Evolutionary conservation across 1,140 invertebrate species (phyloP).

Genomic region (Reticulitermes speratus): DNA sequence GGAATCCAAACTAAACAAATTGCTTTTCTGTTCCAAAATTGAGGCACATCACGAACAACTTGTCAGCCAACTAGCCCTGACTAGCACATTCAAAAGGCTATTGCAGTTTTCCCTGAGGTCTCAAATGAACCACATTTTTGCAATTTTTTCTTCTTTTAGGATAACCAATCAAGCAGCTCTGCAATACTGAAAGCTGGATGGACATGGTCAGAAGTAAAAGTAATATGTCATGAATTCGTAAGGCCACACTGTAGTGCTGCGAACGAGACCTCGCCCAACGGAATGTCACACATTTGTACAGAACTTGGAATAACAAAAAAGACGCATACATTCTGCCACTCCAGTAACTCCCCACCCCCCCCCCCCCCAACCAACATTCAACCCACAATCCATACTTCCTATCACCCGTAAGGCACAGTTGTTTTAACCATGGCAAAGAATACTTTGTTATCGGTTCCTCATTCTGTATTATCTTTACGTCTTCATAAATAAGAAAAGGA

Average conservation of each 20-base stretch:
- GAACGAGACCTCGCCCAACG: not conserved
- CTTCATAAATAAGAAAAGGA: not conserved
- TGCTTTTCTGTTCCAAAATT: not conserved
- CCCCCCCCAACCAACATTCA: too few species aligned
- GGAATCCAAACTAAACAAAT: not conserved
- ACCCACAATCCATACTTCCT: not conserved
- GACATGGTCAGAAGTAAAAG: not conserved
- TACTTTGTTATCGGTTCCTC: not conserved
- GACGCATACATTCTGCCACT: not conserved
- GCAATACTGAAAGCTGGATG: not conserved
- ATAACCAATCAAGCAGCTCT: slow-evolving; percentile 5
- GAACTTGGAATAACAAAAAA: not conserved
- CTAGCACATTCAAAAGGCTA: slow-evolving; percentile 1
- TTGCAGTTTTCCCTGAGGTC: slow-evolving; percentile 9
- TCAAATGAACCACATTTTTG: not conserved
- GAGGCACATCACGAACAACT: slow-evolving; percentile 1
- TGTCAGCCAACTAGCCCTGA: not conserved
- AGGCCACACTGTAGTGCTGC: not conserved
- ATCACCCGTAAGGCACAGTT: slow-evolving; percentile 10
- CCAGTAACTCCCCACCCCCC: not conserved
- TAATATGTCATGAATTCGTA: not conserved
- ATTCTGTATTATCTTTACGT: not conserved
- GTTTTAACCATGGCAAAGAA: slow-evolving; percentile 1
- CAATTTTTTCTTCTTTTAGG: not conserved
- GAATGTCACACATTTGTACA: slow-evolving; percentile 1